Evolutionary conservation across 2,888 invertebrate species (phyloP), one percentile per base, ranked within the genome.

Genomic region (Pycnomerus fuliginosus): DNA sequence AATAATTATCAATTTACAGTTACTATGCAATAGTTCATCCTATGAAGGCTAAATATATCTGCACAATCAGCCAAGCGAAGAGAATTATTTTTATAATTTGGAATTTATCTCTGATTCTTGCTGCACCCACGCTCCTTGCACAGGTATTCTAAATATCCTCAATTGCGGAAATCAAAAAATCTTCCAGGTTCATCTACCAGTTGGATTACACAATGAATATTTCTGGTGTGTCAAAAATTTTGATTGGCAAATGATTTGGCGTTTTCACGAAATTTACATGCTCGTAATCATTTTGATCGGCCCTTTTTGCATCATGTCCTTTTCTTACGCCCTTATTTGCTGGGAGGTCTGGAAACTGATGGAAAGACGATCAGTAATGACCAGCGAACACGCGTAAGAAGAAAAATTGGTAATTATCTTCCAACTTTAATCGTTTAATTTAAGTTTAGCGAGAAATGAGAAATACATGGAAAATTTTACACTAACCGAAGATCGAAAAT

Each of bases 11-110:
- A 35, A 40, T n/a, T n/a, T 71, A 22, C 71, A 84, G 84, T 64
- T 84, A 83, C 68, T 82, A 84, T 60, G 85, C 84, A 32, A 85
- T 85, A 44, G 79, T 83, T 14, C 81, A 84, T 68, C 85, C 84
- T 2, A 82, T 85, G 76, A 76, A 76, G 63, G 83, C 84, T 17
- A 80, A 83, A 58, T 83, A 82, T 65, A 76, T 80, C 23, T 84
- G 84, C 60, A 84, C 84, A 8, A 78, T 80, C 51, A 79, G 80
- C 49, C 79, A 84, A 56, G 82, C 84, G 0, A 75, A 78, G 50
- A 74, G 75, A 52, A 77, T 83, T 34, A 80, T 84, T 50, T 62
- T 78, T 29, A 63, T 76, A 29, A 79, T 81, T 11, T 85, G 85
- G 84, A 56, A 76, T 1, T 60, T 76, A 3, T 78, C 84, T 1